Percentiles rank a stretch among this genome's conserved stretches.
Evolutionary conservation across 2,888 invertebrate species (phyloP).

Genomic region (Tanytarsus gracilentus): DNA sequence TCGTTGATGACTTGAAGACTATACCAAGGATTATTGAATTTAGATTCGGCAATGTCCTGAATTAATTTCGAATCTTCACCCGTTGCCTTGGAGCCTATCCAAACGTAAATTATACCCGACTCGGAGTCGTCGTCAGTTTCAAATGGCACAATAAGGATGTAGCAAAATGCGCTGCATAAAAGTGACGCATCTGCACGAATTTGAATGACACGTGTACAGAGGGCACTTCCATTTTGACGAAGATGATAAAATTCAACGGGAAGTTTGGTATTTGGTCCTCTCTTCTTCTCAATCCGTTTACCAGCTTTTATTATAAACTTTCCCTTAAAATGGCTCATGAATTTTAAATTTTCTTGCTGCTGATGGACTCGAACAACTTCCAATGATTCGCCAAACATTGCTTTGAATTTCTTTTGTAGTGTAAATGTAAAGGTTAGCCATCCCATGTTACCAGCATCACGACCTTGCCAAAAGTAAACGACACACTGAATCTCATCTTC

Average conservation of each 20-base stretch:
- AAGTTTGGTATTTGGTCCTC: slow-evolving; percentile 42
- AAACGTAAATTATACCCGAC: slow-evolving; percentile 88
- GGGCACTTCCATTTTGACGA: slow-evolving; percentile 88
- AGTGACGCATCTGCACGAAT: slow-evolving; percentile 73
- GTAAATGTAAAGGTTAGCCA: slow-evolving; percentile 99
- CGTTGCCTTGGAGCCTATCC: slow-evolving; percentile 82
- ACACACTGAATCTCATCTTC: slow-evolving; percentile 70
- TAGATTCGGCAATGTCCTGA: slow-evolving; percentile 86
- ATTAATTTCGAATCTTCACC: slow-evolving; percentile 77
- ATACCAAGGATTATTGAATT: slow-evolving; percentile 77
- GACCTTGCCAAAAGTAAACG: slow-evolving; percentile 99
- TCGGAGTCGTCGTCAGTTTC: slow-evolving; percentile 69
- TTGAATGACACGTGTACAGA: slow-evolving; percentile 88
- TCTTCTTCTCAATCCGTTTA: slow-evolving; percentile 54
- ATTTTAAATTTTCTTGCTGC: slow-evolving; percentile 97
- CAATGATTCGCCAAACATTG: slow-evolving; percentile 76
- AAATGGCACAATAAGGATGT: slow-evolving; percentile 86
- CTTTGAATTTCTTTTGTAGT: slow-evolving; percentile 82
- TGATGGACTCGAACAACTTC: slow-evolving; percentile 96
- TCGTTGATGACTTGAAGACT: slow-evolving; percentile 75
- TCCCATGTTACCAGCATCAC: slow-evolving; percentile 96
- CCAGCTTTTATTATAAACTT: slow-evolving; percentile 90
- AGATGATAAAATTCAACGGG: slow-evolving; percentile 89
- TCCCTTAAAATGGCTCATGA: slow-evolving; percentile 92
- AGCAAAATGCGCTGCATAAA: slow-evolving; percentile 95